phyloP scores from a whole-genome alignment of 2,113 vertebrate species.

The Periophthalmodon schlosseri region DNA sequence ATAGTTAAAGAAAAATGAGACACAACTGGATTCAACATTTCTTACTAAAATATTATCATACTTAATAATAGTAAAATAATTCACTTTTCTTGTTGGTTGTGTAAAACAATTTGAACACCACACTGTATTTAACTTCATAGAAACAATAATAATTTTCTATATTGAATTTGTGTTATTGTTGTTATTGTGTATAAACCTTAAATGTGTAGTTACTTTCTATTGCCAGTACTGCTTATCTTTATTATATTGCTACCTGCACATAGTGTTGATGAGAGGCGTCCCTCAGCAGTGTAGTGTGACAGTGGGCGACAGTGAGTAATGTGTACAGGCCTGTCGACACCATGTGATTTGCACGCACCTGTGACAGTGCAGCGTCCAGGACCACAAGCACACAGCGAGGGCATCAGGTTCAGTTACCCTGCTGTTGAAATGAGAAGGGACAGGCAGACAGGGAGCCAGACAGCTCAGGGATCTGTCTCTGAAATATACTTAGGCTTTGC shows the following conservation, averaged over 20 bases:
- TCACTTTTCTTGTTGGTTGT: too few species aligned
- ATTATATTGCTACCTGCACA: background rate
- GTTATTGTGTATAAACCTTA: too few species aligned
- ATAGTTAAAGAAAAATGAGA: too few species aligned
- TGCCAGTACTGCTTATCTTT: background rate
- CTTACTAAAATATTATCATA: too few species aligned
- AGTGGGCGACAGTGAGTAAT: background rate
- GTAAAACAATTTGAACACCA: too few species aligned
- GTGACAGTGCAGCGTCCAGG: constrained; percentile 18
- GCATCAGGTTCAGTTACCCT: background rate
- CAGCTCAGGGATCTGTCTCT: background rate
- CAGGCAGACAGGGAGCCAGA: background rate
- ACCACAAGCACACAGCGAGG: background rate
- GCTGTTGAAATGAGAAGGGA: background rate
- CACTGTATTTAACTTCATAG: too few species aligned
- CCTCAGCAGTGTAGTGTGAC: background rate
- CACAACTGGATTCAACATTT: too few species aligned
- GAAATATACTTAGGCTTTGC: background rate
- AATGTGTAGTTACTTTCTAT: background rate
- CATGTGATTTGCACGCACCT: constrained; percentile 22
- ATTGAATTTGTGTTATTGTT: background rate
- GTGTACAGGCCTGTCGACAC: background rate
- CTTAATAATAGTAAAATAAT: too few species aligned
- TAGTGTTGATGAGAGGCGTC: background rate
- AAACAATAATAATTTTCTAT: too few species aligned